Percentiles rank a stretch among this genome's conserved stretches.
phyloP scores from a whole-genome alignment of 2,888 invertebrate genomes.

The Ochropleura leucogaster region DNA sequence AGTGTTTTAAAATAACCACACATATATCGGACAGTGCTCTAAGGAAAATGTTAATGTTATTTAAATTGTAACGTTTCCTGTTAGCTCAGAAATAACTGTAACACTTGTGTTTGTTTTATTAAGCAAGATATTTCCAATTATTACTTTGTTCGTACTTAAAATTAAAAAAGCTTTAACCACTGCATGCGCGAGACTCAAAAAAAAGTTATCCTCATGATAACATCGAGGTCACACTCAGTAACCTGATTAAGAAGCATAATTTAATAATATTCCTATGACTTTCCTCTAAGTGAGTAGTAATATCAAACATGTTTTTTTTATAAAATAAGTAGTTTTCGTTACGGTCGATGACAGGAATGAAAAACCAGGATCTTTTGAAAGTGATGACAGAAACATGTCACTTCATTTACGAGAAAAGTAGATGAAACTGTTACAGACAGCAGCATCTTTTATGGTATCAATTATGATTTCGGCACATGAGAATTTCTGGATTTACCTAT shows the following conservation, averaged over 20 bases:
- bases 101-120: conserved; percentile 3
- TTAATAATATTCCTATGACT: not conserved
- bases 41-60: conserved; percentile 44
- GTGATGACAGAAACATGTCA: conserved; percentile 22
- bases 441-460: not conserved
- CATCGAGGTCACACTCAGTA: not conserved
- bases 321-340: not conserved
- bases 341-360: not conserved
- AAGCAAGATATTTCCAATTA: not conserved
- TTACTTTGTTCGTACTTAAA: not conserved
- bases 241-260: not conserved
- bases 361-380: conserved; percentile 15
- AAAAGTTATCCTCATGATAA: not conserved
- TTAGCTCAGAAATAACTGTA: conserved; percentile 38
- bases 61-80: conserved; percentile 45
- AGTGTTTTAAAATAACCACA: conserved; percentile 22
- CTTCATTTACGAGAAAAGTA: not conserved
- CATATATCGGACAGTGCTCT: conserved; percentile 9
- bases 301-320: not conserved
- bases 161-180: not conserved
- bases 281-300: not conserved
- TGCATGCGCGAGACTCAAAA: not conserved
- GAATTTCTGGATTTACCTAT: not conserved
- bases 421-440: not conserved
- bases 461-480: not conserved